Conservation (phyloP, 1,140 invertebrate species). For the Drosophila novamexicana region DNA sequence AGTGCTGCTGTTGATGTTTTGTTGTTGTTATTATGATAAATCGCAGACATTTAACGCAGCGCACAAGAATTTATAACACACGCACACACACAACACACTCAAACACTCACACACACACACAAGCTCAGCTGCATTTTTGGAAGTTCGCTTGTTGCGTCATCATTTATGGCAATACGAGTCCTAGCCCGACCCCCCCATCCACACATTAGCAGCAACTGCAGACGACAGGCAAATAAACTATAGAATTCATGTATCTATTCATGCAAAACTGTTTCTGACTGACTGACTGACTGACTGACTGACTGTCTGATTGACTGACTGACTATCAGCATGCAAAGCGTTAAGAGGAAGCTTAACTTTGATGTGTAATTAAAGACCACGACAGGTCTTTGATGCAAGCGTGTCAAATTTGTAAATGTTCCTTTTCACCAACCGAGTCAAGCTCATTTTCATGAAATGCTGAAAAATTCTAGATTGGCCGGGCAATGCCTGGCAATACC, state of each 20-base stretch:
- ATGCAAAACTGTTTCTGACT: background rate
- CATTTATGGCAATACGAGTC: constrained; percentile 41
- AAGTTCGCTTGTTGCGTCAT: constrained; percentile 49
- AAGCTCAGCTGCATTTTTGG: constrained; percentile 32
- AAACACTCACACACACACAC: background rate
- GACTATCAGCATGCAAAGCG: background rate
- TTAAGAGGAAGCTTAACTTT: no score
- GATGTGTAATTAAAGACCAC: no score
- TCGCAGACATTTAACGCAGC: constrained; percentile 55
- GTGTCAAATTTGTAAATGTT: no score
- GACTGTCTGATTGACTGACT: background rate
- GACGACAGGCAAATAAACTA: constrained; percentile 28
- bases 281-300: background rate
- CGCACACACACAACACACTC: constrained; percentile 9
- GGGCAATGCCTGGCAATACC: no score
- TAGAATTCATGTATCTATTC: constrained; percentile 9
- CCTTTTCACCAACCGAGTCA: no score
- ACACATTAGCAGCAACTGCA: constrained; percentile 8
- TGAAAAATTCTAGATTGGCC: background rate
- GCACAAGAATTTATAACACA: constrained; percentile 52
- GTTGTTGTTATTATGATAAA: constrained; percentile 62
- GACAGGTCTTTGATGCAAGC: no score
- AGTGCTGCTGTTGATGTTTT: constrained; percentile 48
- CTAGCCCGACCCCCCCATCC: background rate
- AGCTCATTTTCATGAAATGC: background rate